Conservation (phyloP, 30 jellyfish, hydroid and myxozoan species). For the Aurelia sp. region DNA sequence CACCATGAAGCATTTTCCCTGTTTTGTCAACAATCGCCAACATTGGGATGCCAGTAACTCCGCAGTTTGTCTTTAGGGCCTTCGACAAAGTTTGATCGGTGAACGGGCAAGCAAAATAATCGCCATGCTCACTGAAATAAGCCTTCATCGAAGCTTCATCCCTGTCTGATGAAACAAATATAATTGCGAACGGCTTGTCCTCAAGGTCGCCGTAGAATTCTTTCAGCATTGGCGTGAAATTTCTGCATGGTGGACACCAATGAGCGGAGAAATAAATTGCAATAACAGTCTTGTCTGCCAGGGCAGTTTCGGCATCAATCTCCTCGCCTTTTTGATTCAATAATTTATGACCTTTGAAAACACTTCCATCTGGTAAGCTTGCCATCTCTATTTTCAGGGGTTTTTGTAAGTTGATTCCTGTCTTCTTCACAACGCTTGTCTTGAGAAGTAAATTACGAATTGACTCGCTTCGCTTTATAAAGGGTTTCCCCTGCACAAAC, state of each 20-base stretch:
- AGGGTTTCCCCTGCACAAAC: too few species aligned
- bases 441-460: too few species aligned
- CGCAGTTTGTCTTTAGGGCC: conserved; percentile 28
- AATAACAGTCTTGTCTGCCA: conserved; percentile 38
- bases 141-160: conserved; percentile 38
- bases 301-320: conserved; percentile 50
- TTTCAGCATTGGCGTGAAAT: conserved; percentile 58
- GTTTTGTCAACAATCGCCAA: conserved; percentile 37
- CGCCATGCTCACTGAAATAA: conserved; percentile 58
- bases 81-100: conserved; percentile 1
- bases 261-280: conserved; percentile 60
- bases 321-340: conserved; percentile 35
- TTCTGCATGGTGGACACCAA: conserved; percentile 79
- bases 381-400: conserved; percentile 4
- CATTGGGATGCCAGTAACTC: conserved; percentile 50
- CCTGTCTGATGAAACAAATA: conserved; percentile 54
- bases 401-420: too few species aligned
- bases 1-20: conserved; percentile 40
- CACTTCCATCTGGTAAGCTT: conserved; percentile 30
- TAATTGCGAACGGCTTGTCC: conserved; percentile 31
- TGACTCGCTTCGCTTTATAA: too few species aligned
- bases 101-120: conserved; percentile 43
- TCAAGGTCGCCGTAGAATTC: conserved; percentile 30
- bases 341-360: conserved; percentile 39
- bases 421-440: too few species aligned